phyloP scores from a whole-genome alignment of 92 coral and sea anemone genomes.

The Phenganax subtilis region DNA sequence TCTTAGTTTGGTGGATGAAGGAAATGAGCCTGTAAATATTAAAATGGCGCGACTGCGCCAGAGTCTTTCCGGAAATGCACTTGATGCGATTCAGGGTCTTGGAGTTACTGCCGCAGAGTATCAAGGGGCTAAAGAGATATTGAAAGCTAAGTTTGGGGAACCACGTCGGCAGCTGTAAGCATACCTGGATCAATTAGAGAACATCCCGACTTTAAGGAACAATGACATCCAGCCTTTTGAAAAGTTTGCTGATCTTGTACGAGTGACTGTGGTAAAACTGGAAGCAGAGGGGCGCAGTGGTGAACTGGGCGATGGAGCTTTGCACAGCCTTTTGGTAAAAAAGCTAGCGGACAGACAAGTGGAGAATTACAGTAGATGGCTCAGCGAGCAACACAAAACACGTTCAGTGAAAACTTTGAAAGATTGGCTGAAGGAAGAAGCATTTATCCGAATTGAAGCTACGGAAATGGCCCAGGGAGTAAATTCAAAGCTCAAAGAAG shows the following conservation, averaged over 20 bases:
- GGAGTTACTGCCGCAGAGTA: constrained; percentile 51
- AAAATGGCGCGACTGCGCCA: constrained; percentile 59
- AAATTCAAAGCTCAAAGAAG: neutral
- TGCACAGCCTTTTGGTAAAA: constrained; percentile 52
- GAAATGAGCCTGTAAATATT: constrained; percentile 45
- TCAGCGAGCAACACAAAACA: constrained; percentile 31
- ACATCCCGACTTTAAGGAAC: constrained; percentile 36
- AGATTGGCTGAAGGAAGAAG: constrained; percentile 57
- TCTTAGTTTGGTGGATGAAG: constrained; percentile 48
- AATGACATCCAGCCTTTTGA: constrained; percentile 41
- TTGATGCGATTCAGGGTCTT: constrained; percentile 48
- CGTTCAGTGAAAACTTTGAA: constrained; percentile 35
- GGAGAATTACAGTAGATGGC: constrained; percentile 44
- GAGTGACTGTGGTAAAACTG: constrained; percentile 49
- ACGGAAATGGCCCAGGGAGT: constrained; percentile 38
- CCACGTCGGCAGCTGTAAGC: constrained; percentile 41
- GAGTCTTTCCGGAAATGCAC: constrained; percentile 47
- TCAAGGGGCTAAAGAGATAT: constrained; percentile 56
- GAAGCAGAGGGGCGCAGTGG: constrained; percentile 53
- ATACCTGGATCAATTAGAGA: constrained; percentile 52
- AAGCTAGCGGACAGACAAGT: constrained; percentile 47
- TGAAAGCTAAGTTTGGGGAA: constrained; percentile 51
- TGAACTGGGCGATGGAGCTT: constrained; percentile 51
- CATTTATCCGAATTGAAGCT: constrained; percentile 40
- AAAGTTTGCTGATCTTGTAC: constrained; percentile 54